Conservation (phyloP, 2,797 vertebrate species). For the Glossophaga mutica region DNA sequence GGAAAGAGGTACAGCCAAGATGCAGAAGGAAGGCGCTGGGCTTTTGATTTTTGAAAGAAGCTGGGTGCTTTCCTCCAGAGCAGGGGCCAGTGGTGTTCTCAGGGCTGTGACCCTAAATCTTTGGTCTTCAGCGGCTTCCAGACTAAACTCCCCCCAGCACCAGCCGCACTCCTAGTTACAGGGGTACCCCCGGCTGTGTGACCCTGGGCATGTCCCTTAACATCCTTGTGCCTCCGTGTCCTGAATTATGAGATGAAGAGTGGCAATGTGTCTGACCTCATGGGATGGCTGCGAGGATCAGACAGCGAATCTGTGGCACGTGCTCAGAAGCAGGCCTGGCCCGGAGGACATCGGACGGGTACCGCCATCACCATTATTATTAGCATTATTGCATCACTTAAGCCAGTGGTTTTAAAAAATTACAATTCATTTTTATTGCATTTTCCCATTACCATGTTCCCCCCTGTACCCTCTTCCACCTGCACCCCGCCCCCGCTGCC, state of each 20-base stretch:
- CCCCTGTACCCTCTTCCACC: too few species aligned
- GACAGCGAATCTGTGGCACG: rapidly evolving
- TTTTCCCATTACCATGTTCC: too few species aligned
- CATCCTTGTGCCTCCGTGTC: rapidly evolving
- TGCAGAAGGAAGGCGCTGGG: neutral
- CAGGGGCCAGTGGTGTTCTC: neutral
- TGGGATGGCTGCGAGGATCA: rapidly evolving
- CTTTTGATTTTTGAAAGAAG: neutral
- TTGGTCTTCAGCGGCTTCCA: neutral
- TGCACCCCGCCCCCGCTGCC: too few species aligned
- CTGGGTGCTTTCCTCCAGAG: neutral
- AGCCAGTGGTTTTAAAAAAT: neutral
- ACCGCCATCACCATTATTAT: rapidly evolving
- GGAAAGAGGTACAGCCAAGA: neutral
- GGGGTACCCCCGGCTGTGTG: neutral
- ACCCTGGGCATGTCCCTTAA: too few species aligned
- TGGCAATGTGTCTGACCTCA: rapidly evolving
- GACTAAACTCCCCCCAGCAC: rapidly evolving
- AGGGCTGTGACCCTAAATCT: neutral
- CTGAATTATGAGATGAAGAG: neutral
- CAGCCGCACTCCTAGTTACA: rapidly evolving
- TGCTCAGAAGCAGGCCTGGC: rapidly evolving
- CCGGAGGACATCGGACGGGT: rapidly evolving
- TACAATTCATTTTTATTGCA: too few species aligned
- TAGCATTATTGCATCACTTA: neutral